phyloP scores from a whole-genome alignment of 2,888 invertebrate species.

The Macrophya annulata region DNA sequence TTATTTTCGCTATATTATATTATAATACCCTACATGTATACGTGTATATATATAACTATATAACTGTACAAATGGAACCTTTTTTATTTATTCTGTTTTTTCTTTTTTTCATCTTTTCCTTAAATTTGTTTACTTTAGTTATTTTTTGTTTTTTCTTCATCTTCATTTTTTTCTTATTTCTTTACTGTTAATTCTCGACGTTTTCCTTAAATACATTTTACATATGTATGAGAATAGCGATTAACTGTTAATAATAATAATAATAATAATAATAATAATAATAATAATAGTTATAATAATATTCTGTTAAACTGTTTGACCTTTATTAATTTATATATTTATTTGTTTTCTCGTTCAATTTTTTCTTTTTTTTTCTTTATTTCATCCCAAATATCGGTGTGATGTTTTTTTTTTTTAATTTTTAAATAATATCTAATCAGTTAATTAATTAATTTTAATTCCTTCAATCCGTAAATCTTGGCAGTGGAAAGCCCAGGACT shows the following conservation, averaged over 20 bases:
- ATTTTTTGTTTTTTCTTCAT: neutral
- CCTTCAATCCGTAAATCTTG: neutral
- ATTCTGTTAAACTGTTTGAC: conserved; percentile 24
- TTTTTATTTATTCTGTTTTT: conserved; percentile 62
- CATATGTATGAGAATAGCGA: neutral
- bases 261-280: neutral
- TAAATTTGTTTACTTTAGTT: neutral
- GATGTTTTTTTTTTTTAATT: too few relatives aligned
- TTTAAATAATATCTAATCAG: neutral
- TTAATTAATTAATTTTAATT: neutral
- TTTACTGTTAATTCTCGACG: neutral
- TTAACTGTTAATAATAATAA: neutral
- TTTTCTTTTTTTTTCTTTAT: neutral
- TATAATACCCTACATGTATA: conserved; percentile 58
- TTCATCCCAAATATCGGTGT: neutral
- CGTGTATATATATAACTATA: conserved; percentile 69
- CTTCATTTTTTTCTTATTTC: neutral
- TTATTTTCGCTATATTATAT: conserved; percentile 65
- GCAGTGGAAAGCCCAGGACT: conserved; percentile 16
- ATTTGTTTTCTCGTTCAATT: neutral
- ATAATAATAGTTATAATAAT: neutral
- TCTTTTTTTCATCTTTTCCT: neutral
- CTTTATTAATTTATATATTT: neutral
- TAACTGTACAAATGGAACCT: conserved; percentile 75
- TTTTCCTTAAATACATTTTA: neutral